These are phyloP conservation scores for Camponotus floridanus DNA, from an alignment of 1,140 invertebrate genomes.

Conservation along the genomic window DNA sequence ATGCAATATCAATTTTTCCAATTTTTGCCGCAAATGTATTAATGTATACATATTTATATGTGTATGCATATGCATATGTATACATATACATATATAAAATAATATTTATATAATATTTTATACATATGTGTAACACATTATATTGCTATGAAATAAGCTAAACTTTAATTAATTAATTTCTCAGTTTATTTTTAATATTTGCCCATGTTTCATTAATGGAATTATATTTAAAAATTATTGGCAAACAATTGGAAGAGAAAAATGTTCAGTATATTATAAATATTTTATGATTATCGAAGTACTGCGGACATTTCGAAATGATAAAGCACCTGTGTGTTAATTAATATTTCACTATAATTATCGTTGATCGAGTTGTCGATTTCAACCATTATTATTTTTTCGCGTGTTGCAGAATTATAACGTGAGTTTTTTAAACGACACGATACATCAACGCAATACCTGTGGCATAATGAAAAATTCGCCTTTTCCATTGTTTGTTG, in stretches of 20 bases:
- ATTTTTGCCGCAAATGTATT: neutral
- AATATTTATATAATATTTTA: neutral
- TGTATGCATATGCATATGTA: too few relatives aligned
- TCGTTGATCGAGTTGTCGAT: neutral
- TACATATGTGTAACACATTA: neutral
- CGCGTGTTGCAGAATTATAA: neutral
- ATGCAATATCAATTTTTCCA: neutral
- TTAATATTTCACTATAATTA: conserved; percentile 34
- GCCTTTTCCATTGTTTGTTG: neutral
- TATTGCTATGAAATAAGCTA: neutral
- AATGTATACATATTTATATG: too few relatives aligned
- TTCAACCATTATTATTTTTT: neutral
- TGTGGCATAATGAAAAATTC: neutral
- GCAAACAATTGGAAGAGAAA: neutral
- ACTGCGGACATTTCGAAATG: neutral
- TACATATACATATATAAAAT: too few relatives aligned
- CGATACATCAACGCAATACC: neutral
- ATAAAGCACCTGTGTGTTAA: neutral
- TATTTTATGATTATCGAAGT: conserved; percentile 6
- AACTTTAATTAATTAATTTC: conserved; percentile 12
- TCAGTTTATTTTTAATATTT: neutral
- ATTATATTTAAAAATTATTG: neutral
- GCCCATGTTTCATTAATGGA: neutral
- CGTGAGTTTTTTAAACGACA: conserved; percentile 7
- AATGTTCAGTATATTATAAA: neutral